Evolutionary conservation across 2,113 vertebrate genomes (phyloP).

Genomic region (Climacteris rufus): DNA sequence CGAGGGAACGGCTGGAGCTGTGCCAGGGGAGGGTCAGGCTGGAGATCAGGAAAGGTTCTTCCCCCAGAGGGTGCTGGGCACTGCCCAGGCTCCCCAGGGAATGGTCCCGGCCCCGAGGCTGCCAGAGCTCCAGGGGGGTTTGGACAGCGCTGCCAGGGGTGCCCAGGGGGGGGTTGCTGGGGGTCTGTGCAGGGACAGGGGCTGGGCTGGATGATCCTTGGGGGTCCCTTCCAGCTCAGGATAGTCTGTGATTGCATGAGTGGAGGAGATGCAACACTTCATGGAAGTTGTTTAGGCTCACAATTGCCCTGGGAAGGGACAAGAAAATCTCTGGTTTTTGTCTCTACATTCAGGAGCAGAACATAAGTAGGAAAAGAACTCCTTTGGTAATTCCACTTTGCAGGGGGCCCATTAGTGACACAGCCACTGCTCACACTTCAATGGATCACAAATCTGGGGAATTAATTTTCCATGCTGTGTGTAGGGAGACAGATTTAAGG

Average conservation of each 20-base stretch:
- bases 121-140: background rate
- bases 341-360: background rate
- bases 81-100: background rate
- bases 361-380: background rate
- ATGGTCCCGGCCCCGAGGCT: background rate
- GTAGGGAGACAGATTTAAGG: background rate
- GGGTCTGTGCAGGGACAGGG: background rate
- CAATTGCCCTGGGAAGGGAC: background rate
- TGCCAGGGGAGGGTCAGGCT: fast-evolving
- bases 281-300: background rate
- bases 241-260: background rate
- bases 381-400: background rate
- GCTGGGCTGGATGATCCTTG: fast-evolving
- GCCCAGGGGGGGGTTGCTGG: background rate
- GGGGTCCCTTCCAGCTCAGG: background rate
- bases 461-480: background rate
- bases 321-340: background rate
- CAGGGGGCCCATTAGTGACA: background rate
- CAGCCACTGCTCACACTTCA: background rate
- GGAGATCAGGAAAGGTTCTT: fast-evolving
- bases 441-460: background rate
- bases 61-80: background rate
- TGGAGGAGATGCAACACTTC: background rate
- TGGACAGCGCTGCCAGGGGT: background rate
- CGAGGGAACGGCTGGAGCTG: background rate